Evolutionary conservation across 2,888 invertebrate species (phyloP), one percentile per base, ranked within the genome.

Genomic region (Mesorhabditis spiculigera): DNA sequence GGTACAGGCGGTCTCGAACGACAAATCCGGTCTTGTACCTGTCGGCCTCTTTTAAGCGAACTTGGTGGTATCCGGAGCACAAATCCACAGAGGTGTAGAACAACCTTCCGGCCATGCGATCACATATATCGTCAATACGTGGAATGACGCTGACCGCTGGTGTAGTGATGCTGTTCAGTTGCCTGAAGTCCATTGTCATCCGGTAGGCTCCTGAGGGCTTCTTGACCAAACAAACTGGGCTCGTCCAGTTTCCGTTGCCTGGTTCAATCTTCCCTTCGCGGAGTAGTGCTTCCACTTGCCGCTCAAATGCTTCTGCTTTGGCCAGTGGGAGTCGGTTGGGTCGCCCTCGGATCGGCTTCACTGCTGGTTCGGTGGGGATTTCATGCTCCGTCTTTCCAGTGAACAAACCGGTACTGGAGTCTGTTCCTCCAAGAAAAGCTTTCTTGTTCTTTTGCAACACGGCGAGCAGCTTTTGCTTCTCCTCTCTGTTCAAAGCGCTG

Each of bases 101-200:
- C 6, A 10, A 5, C 16, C 69, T 10, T 4, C 64, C 61, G 4
- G 45, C 66, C n/a, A 63, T n/a, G 13, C 65, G 8, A 44, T 75
- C 71, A 8, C 72, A 8, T 16, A 73, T 67, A 5, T 71, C 71
- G 13, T 65, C 50, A 5, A 63, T 65, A 0, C 45, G 13, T 6
- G 75, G 75, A 1, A 75, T 61, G 3, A 65, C 6, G 5, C 16
- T 63, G 50, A 44, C 61, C 16, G 64, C 65, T 41, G 42, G 28
- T 10, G 42, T 16, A 4, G 75, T 75, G 45, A 69, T 62, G 3
- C 42, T 16, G 43, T 76, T 76, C 28, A 74, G 41, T 8, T 6
- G n/a, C n/a, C 72, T 28, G 50, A 67, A 76, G 62, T 76, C 74
- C n/a, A 74, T 67, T 0, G 69, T 71, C n/a, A 76, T 67, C 4